Evolutionary conservation across 2,113 vertebrate species (phyloP).

Genomic region (Gracilinanus agilis): DNA sequence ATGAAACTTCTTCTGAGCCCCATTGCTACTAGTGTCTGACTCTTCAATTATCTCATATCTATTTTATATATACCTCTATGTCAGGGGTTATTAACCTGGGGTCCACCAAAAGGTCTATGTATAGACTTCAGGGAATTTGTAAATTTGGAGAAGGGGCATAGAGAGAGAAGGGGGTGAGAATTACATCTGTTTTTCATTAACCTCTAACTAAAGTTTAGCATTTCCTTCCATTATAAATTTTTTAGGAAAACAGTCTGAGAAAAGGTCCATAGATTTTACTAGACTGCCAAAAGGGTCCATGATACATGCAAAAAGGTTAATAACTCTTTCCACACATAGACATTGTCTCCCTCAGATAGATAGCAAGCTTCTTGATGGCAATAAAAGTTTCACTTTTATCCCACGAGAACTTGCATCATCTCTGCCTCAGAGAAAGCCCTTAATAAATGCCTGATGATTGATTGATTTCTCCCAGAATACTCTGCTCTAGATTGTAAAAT

Average conservation of each 20-base stretch:
- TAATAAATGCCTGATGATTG: not conserved
- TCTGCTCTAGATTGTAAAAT: not conserved
- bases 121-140: not conserved
- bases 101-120: not conserved
- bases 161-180: not conserved
- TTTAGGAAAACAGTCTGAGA: not conserved
- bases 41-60: not conserved
- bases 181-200: not conserved
- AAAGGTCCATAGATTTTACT: not conserved
- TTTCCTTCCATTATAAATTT: not conserved
- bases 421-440: not conserved
- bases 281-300: not conserved
- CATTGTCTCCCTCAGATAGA: not conserved
- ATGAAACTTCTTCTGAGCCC: not conserved
- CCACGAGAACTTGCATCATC: not conserved
- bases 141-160: not conserved
- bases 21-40: not conserved
- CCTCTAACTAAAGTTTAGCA: not conserved
- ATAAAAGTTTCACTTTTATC: not conserved
- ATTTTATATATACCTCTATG: not conserved
- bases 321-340: not conserved
- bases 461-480: not conserved
- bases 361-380: not conserved
- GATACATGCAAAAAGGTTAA: not conserved
- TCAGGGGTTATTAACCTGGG: not conserved